Base-by-base conservation (phyloP, 2,113 vertebrate genomes). In the Gnathonemus echidnorhynchus region DNA sequence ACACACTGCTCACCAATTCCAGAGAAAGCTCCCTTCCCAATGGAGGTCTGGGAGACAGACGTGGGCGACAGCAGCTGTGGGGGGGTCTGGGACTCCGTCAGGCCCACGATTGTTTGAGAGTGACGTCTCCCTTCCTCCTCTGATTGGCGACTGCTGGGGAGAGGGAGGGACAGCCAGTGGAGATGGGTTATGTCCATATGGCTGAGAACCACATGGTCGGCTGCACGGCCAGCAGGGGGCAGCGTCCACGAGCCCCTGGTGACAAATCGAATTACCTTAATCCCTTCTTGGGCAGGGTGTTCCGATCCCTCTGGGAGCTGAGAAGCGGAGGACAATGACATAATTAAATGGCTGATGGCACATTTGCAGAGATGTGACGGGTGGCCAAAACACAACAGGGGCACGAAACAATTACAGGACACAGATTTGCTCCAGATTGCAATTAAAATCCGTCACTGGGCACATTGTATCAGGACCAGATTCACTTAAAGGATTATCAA, bases 271-370 rank as follows among this genome's bases (percentile, higher is more conserved):
- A 92, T 95, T 97, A 98, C 98, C 97, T 97, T 93, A 99, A 94
- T 91, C 97, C 97, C 93, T 99, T 99, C 96, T 98, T 99, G 93
- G 98, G 97, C 89, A 98, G 96, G 0, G 97, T 98, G 94, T 99
- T 99, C 93, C 97, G 96, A 94, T 98, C 98, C 0, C 97, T 97
- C 93, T 96, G 97, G 93, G 95, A 95, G 92, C 98, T 99, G 95
- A 88, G 89, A 94, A 91, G 93, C 95, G 94, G 93, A 92, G 91
- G 92, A 94, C 93, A 88, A 91, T 93, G 92, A 96, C 91, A 92
- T 90, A 89, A 92, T 77, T 91, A 87, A 85, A 87, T 50, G 42
- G 83, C 85, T 86, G 86, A 91, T 91, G 89, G 91, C 74, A 92
- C 87, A 92, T 91, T 74, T 46, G 42, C 27, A 88, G 53, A 88